Base-by-base conservation (phyloP, 2,888 invertebrate genomes). In the Philhelius pedissequus region DNA sequence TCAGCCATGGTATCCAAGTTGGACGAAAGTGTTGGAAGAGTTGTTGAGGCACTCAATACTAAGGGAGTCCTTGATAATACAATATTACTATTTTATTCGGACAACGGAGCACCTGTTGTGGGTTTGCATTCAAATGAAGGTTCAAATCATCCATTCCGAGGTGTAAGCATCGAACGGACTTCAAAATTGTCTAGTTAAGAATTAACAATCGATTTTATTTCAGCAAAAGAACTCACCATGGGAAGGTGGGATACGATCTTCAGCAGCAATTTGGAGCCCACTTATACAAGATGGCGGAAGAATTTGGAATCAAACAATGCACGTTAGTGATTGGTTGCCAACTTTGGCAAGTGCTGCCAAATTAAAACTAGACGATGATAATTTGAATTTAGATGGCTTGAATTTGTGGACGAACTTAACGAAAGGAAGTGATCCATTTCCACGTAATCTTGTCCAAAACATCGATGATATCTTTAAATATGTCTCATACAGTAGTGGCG, bases 171-270 rank as follows among this genome's bases (percentile, higher is more conserved):
- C n/a, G n/a, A n/a, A n/a, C n/a, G n/a, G n/a, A n/a, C n/a, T n/a
- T n/a, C n/a, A n/a, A n/a, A n/a, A 43, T 15, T 25, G 22, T 56
- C 2, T 0, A n/a, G 8, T 4, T 0, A 18, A 0, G 11, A 5
- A 45, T 5, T n/a, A 3, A 18, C n/a, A 13, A 11, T 9, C 6
- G 0, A 4, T 43, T 52, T 75, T 27, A n/a, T 9, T 11, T 60
- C 69, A 94, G 94, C 93, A 94, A 90, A 98, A 98, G 91, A 92
- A 94, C 87, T 95, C 96, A 0, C 92, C 96, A 1, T 97, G 95
- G 94, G 98, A 98, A 92, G 98, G 98, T 1, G 97, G 94, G 0
- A 93, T 97, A 0, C 93, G 97, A 77, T 95, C 95, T 0, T 94
- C 94, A 2, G 96, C 95, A 0, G 94, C 96, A 43, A 92, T 97